Evolutionary conservation across 1,140 invertebrate species (phyloP).

Genomic region (Neodiprion lecontei): DNA sequence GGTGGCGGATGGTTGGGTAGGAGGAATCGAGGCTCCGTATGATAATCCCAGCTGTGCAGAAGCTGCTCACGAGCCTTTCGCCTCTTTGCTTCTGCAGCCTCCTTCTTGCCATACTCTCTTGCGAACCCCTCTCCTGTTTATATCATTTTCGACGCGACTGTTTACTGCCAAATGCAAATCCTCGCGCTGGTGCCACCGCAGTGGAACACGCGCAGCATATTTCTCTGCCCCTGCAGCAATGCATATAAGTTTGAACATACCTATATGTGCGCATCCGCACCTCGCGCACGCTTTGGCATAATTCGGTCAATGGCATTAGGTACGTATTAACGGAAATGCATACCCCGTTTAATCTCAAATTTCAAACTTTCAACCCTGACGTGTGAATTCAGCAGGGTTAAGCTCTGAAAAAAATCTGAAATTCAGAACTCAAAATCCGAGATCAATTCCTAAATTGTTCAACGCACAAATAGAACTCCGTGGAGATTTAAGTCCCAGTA

Average conservation of each 20-base stretch:
- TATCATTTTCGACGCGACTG: slow-evolving; percentile 45
- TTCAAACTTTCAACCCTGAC: too few species aligned
- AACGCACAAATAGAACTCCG: too few species aligned
- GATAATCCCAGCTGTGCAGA: slow-evolving; percentile 31
- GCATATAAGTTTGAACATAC: too few species aligned
- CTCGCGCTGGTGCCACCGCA: slow-evolving; percentile 9
- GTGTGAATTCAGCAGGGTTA: too few species aligned
- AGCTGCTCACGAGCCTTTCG: slow-evolving; percentile 1
- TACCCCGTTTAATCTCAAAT: too few species aligned
- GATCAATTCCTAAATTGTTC: too few species aligned
- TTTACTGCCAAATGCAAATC: slow-evolving; percentile 48
- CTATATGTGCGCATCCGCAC: too few species aligned
- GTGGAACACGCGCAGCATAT: neutral
- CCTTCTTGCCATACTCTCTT: neutral
- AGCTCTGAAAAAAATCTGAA: too few species aligned
- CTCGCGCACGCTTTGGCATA: neutral
- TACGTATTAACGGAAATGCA: too few species aligned
- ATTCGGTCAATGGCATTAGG: neutral
- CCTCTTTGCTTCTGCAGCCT: neutral
- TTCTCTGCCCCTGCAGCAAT: neutral
- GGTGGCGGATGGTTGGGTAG: neutral
- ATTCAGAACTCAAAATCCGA: too few species aligned
- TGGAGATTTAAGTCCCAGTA: too few species aligned
- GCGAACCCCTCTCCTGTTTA: slow-evolving; percentile 27
- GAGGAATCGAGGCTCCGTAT: slow-evolving; percentile 13